Evolutionary conservation across 2,888 invertebrate species (phyloP).

Genomic region (Lasioglossum lativentre): DNA sequence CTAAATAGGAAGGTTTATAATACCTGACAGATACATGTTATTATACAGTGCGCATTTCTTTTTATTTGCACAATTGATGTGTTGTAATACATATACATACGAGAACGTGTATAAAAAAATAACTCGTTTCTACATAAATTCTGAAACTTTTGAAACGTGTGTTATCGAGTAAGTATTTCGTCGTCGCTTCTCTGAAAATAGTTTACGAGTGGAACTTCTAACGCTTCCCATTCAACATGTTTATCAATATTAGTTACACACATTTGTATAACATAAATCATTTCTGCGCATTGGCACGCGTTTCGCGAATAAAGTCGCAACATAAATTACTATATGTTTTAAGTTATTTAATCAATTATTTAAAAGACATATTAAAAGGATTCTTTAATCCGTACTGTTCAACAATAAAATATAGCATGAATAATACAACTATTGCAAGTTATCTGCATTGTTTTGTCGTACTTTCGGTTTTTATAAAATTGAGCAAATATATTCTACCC

Average conservation of each 20-base stretch:
- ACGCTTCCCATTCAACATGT: constrained; percentile 59
- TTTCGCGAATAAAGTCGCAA: constrained; percentile 30
- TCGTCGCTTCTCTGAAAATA: constrained; percentile 53
- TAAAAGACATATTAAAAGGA: background rate
- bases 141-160: constrained; percentile 23
- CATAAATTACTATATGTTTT: background rate
- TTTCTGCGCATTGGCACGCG: constrained; percentile 48
- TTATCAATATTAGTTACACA: constrained; percentile 39
- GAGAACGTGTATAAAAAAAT: constrained; percentile 53
- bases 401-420: background rate
- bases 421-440: background rate
- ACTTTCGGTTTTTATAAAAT: background rate
- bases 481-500: background rate
- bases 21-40: background rate
- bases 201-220: constrained; percentile 40
- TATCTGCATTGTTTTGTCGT: background rate
- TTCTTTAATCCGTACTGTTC: background rate
- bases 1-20: background rate
- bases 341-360: background rate
- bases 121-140: constrained; percentile 47
- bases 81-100: constrained; percentile 61
- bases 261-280: constrained; percentile 37
- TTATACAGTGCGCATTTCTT: constrained; percentile 40
- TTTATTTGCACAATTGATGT: constrained; percentile 64
- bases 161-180: constrained; percentile 42